Evolutionary conservation across 2,797 vertebrate genomes (phyloP).

Genomic region (Zonotrichia albicollis): DNA sequence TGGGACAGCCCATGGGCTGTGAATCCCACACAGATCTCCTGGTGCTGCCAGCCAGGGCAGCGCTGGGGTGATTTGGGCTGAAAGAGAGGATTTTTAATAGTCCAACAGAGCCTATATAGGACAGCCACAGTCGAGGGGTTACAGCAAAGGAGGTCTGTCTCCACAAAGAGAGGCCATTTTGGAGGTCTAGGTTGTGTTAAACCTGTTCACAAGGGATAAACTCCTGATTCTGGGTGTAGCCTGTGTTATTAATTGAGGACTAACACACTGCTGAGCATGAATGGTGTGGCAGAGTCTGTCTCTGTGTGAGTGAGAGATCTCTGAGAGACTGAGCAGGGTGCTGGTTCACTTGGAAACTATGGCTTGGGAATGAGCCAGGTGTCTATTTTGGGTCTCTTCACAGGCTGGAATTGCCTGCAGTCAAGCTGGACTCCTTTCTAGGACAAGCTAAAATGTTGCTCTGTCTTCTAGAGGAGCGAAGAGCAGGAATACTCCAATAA

Average conservation of each 20-base stretch:
- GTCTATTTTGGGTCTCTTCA: constrained; percentile 30
- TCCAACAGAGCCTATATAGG: not conserved
- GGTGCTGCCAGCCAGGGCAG: not conserved
- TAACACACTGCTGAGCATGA: not conserved
- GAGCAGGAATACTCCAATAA: not conserved
- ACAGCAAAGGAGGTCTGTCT: not conserved
- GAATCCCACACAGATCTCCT: not conserved
- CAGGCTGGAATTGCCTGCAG: not conserved
- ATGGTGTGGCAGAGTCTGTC: not conserved
- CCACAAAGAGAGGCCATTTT: not conserved
- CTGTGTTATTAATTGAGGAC: not conserved
- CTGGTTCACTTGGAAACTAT: constrained; percentile 49
- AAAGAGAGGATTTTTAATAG: not conserved
- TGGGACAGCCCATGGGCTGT: not conserved
- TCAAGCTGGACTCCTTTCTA: not conserved
- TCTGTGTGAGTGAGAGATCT: not conserved
- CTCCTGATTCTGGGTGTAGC: not conserved
- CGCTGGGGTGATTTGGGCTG: rapidly evolving
- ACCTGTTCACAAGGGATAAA: not conserved
- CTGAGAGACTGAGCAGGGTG: not conserved
- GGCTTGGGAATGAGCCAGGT: constrained; percentile 26
- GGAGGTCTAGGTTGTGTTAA: not conserved
- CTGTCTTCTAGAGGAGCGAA: not conserved
- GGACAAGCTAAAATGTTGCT: not conserved
- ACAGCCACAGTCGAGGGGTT: not conserved